Evolutionary conservation across 1,140 invertebrate species (phyloP).

Genomic region (Drosophila carrolli): DNA sequence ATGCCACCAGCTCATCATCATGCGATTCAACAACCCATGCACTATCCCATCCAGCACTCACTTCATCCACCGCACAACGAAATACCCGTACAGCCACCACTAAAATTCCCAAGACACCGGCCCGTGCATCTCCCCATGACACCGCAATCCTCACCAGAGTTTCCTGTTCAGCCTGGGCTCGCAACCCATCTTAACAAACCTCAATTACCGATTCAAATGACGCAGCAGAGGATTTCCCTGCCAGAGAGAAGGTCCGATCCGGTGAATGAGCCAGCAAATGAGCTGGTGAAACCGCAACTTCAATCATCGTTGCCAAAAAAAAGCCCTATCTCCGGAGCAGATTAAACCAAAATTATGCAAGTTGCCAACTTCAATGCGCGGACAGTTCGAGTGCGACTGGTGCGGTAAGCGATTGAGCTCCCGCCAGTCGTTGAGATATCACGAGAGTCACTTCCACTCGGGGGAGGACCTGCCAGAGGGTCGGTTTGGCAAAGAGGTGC

Average conservation of each 20-base stretch:
- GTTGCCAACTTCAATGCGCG: background rate
- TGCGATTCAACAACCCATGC: background rate
- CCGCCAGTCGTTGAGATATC: slow-evolving; percentile 19
- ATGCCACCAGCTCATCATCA: background rate
- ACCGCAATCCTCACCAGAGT: background rate
- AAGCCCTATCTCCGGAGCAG: no score
- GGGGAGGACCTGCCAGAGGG: background rate
- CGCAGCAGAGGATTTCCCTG: background rate
- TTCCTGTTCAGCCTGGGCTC: background rate
- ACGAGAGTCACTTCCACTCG: slow-evolving; percentile 9
- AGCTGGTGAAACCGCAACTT: background rate
- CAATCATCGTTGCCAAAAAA: background rate
- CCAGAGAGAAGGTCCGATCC: background rate
- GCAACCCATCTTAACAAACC: background rate
- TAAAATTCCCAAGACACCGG: background rate
- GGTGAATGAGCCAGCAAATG: background rate
- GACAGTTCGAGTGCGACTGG: slow-evolving; percentile 8
- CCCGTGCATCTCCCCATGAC: background rate
- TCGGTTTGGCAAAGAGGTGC: background rate
- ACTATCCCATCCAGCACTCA: background rate
- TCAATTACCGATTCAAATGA: background rate
- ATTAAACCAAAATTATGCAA: background rate
- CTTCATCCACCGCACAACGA: no score
- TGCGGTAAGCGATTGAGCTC: slow-evolving; percentile 24
- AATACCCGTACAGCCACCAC: background rate